phyloP scores from a whole-genome alignment of 1,140 invertebrate genomes.

The Zaprionus vittiger region DNA sequence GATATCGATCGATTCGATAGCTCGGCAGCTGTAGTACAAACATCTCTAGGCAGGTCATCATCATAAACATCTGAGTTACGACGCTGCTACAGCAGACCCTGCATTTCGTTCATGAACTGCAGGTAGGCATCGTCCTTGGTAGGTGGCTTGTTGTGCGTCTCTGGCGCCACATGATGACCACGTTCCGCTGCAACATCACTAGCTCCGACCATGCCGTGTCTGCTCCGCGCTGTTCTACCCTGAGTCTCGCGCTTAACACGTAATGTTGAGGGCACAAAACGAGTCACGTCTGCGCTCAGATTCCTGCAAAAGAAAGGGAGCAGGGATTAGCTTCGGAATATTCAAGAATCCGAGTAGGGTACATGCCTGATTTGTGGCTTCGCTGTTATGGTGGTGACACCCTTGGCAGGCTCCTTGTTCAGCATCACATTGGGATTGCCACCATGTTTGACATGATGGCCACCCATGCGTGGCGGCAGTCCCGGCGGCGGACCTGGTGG shows the following conservation, averaged over 20 bases:
- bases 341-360: constrained; percentile 18
- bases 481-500: constrained; percentile 90
- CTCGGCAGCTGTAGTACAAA: neutral
- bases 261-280: constrained; percentile 96
- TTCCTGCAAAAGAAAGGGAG: constrained; percentile 86
- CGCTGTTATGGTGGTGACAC: constrained; percentile 92
- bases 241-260: constrained; percentile 92
- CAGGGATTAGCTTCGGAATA: neutral
- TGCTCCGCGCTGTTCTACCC: constrained; percentile 84
- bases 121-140: constrained; percentile 99
- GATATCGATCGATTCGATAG: neutral
- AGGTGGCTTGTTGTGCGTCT: constrained; percentile 86
- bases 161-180: constrained; percentile 64
- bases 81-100: constrained; percentile 90
- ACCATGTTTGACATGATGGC: constrained; percentile 70
- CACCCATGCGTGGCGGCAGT: constrained; percentile 84
- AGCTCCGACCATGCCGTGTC: constrained; percentile 66
- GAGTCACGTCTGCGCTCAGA: constrained; percentile 96
- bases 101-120: constrained; percentile 99
- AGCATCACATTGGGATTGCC: constrained; percentile 36
- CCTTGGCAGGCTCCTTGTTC: constrained; percentile 84
- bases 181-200: constrained; percentile 63
- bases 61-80: neutral
- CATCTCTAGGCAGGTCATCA: neutral
- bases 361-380: constrained; percentile 93